Base-by-base conservation (phyloP, 2,797 vertebrate genomes). In the Pseudocheirus occidentalis region DNA sequence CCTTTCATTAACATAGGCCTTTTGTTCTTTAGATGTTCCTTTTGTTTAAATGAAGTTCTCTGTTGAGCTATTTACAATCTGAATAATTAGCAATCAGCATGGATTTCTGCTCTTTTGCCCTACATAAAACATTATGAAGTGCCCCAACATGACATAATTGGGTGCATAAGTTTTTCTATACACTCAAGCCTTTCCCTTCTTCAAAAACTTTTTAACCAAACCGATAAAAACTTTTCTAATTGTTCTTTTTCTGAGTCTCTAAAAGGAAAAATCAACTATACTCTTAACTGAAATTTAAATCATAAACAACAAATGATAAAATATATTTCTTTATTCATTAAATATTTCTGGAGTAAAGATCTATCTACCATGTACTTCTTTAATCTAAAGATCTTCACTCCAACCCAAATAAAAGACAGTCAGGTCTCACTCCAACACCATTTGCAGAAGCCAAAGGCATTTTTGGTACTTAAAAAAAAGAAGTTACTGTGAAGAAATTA, bases 51-150 rank as follows among this genome's bases (percentile, higher is more conserved):
- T 55, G 55, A 95, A 95, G 81, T 97, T 97, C 96, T 96, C 5
- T 4, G 96, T 96, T 66, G 95, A 95, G 95, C 94, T 98, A 97
- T 98, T 97, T 97, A 95, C 94, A 91, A 96, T 96, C 93, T 95
- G 95, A 97, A 98, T 97, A 97, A 98, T 98, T 96, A 98, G 97
- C 95, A 98, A 98, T 98, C 94, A 97, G 93, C 10, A 54, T 94
- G 92, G 93, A 97, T 95, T 94, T 96, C 95, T 89, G 95, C 93
- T 95, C 91, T 95, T 96, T 97, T 96, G 59, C 12, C 94, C 87
- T 31, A 29, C 0, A 73, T 91, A 95, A 94, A 98, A 97, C 92
- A 97, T 40, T 98, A 96, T 97, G 95, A 97, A 95, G 57, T 95
- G 95, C 95, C 91, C 97, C 92, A 92, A 95, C 91, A 14, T 97